Percentiles rank a stretch among this genome's conserved stretches.
Evolutionary conservation across 2,797 vertebrate species (phyloP).

Genomic region (Echiichthys vipera): DNA sequence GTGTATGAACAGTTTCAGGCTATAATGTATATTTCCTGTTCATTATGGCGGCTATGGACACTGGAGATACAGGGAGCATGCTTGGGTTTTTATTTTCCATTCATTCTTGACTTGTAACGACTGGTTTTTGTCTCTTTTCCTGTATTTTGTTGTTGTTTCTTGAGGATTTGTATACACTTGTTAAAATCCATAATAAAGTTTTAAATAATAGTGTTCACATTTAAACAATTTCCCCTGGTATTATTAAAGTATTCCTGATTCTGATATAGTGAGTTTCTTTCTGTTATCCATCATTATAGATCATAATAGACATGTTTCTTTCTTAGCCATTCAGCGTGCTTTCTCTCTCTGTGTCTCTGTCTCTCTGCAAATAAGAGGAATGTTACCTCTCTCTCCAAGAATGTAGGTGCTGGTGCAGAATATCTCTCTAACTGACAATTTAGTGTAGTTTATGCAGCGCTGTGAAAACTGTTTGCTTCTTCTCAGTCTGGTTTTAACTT

Average conservation of each 20-base stretch:
- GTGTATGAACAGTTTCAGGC: neutral
- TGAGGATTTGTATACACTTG: neutral
- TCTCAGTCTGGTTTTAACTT: conserved; percentile 8
- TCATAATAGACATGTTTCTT: neutral
- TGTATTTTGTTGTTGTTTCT: neutral
- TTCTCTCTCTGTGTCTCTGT: neutral
- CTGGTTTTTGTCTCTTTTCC: neutral
- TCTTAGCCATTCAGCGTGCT: neutral
- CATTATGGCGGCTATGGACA: neutral
- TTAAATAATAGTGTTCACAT: no score
- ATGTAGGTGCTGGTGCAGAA: neutral
- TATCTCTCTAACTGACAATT: conserved; percentile 6
- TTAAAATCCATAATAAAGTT: neutral
- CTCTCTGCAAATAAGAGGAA: neutral
- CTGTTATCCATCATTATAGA: neutral
- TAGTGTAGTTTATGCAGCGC: neutral
- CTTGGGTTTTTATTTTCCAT: neutral
- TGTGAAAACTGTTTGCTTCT: conserved; percentile 14
- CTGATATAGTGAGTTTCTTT: neutral
- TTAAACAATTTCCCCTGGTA: no score
- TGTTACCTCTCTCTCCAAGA: neutral
- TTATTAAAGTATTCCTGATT: no score
- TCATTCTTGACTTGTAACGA: neutral
- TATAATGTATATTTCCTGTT: neutral
- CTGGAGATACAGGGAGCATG: neutral